These are phyloP conservation scores for Zaprionus nigranus DNA, from an alignment of 1,140 invertebrate species.

Conservation along the genomic window DNA sequence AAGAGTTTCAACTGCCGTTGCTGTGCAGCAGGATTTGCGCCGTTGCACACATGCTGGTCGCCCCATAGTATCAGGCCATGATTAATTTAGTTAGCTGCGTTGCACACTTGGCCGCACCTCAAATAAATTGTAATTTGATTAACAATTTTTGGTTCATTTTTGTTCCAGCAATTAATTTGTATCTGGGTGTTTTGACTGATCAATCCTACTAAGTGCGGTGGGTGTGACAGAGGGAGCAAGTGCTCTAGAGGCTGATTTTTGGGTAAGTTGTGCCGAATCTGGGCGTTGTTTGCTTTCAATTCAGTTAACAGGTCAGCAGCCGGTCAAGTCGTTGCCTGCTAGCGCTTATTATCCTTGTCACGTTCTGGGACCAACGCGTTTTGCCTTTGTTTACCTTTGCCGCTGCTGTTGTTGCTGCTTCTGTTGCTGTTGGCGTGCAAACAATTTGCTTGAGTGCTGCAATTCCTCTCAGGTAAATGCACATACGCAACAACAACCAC, in stretches of 20 bases:
- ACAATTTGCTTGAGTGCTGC: slow-evolving; percentile 64
- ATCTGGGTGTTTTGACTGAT: slow-evolving; percentile 43
- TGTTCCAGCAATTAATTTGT: slow-evolving; percentile 41
- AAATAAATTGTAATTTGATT: slow-evolving; percentile 77
- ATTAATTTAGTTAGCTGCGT: slow-evolving; percentile 49
- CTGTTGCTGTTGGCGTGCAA: slow-evolving; percentile 35
- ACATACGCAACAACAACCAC: slow-evolving; percentile 24
- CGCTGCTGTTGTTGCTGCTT: slow-evolving; percentile 2
- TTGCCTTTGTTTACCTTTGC: slow-evolving; percentile 47
- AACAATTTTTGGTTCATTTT: slow-evolving; percentile 63
- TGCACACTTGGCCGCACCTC: slow-evolving; percentile 38
- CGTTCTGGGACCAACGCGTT: slow-evolving; percentile 45
- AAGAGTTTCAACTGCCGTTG: slow-evolving; percentile 8
- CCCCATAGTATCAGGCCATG: slow-evolving; percentile 31
- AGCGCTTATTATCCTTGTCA: slow-evolving; percentile 61
- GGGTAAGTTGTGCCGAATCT: background rate
- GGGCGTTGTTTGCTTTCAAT: slow-evolving; percentile 39
- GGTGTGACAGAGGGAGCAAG: background rate
- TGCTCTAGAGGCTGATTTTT: background rate
- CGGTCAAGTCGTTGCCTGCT: slow-evolving; percentile 1
- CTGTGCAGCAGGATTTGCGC: background rate
- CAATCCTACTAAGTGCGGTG: slow-evolving; percentile 28
- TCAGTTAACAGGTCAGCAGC: slow-evolving; percentile 45
- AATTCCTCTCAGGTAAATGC: slow-evolving; percentile 47
- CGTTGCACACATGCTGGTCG: slow-evolving; percentile 41